Conservation (phyloP, 2,113 vertebrate genomes). For the Chaenocephalus aceratus region DNA sequence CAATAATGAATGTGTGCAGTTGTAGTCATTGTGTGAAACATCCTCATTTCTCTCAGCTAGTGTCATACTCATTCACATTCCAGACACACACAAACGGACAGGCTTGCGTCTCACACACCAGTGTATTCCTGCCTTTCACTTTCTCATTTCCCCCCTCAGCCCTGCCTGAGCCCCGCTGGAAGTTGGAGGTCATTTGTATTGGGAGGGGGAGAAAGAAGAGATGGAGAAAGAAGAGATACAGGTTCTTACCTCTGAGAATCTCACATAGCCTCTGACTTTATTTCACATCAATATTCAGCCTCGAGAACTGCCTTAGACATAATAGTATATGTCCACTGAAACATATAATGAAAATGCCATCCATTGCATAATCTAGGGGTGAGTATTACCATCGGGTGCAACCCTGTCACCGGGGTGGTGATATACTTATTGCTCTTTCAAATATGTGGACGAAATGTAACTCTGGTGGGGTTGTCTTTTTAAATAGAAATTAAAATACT, state of each 20-base stretch:
- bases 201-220: slow-evolving; percentile 10
- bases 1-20: slow-evolving; percentile 66
- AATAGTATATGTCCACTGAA: neutral
- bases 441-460: neutral
- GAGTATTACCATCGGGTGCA: neutral
- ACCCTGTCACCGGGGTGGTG: too few species aligned
- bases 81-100: slow-evolving; percentile 46
- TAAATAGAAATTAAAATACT: too few species aligned
- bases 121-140: slow-evolving; percentile 43
- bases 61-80: slow-evolving; percentile 70
- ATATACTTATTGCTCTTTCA: neutral
- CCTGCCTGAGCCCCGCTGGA: slow-evolving; percentile 61
- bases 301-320: neutral
- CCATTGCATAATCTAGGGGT: slow-evolving; percentile 25
- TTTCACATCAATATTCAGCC: slow-evolving; percentile 40
- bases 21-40: slow-evolving; percentile 72
- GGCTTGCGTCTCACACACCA: slow-evolving; percentile 3
- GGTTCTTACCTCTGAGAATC: slow-evolving; percentile 63
- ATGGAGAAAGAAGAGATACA: slow-evolving; percentile 18
- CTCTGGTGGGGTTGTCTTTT: neutral
- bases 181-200: slow-evolving; percentile 69
- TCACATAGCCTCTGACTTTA: slow-evolving; percentile 55
- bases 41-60: slow-evolving; percentile 48
- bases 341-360: slow-evolving; percentile 33
- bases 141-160: slow-evolving; percentile 62